A percentile compares a stretch with the other conserved stretches of the same genome.
Evolutionary conservation across 2,113 vertebrate genomes (phyloP).

Genomic region (Mormyrus lacerda): DNA sequence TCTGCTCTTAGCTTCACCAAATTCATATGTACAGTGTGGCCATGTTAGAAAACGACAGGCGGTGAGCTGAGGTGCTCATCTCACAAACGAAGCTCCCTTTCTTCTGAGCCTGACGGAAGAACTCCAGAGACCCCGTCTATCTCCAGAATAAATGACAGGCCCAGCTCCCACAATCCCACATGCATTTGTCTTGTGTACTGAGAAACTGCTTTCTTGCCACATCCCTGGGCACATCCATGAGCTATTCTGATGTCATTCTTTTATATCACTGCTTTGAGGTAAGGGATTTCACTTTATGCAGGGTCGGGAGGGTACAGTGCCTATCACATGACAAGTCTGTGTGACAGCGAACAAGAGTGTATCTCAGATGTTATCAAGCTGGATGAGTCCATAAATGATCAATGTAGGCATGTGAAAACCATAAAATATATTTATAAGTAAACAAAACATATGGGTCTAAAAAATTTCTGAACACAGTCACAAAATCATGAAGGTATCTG

Average conservation of each 20-base stretch:
- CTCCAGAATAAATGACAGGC: neutral
- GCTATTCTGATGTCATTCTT: neutral
- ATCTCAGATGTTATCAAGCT: slow-evolving; percentile 7
- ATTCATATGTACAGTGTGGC: neutral
- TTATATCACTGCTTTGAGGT: neutral
- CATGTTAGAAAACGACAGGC: neutral
- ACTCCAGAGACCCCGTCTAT: neutral
- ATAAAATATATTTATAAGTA: neutral
- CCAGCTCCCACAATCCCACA: neutral
- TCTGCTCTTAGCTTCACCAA: neutral
- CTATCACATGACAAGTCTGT: neutral
- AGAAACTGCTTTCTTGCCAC: neutral
- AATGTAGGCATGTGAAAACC: slow-evolving; percentile 20
- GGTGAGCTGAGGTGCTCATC: neutral
- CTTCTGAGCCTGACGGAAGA: neutral
- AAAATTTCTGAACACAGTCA: neutral
- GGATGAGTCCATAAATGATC: slow-evolving; percentile 10
- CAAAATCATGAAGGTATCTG: neutral
- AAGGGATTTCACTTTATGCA: neutral
- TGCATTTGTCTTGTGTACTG: neutral
- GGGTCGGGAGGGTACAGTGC: neutral
- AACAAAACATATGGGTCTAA: neutral
- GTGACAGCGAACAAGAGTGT: neutral
- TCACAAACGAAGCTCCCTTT: neutral
- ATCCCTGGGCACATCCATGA: neutral